Conservation (phyloP, 30 jellyfish, hydroid and myxozoan species). For the Sanderia malayensis region DNA sequence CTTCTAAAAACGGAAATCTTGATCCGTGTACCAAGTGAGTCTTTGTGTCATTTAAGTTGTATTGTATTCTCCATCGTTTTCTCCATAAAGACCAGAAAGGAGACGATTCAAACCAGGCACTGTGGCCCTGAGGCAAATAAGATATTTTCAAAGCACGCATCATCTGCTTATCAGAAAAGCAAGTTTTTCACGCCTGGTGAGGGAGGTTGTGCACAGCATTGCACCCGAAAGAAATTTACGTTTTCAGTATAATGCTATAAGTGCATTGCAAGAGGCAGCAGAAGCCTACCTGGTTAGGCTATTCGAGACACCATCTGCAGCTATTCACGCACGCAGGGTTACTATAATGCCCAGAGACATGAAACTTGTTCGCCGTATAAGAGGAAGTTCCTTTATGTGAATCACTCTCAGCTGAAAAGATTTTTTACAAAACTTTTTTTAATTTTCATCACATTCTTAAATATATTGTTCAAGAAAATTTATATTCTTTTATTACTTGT, state of each 20-base stretch:
- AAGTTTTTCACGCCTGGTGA: conserved; percentile 37
- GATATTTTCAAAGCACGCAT: conserved; percentile 40
- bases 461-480: too few relatives aligned
- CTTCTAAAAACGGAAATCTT: too few relatives aligned
- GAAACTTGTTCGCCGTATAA: conserved; percentile 32
- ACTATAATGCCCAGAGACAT: conserved; percentile 60
- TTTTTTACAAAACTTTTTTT: too few relatives aligned
- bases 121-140: conserved; percentile 39
- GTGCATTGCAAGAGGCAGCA: conserved; percentile 64
- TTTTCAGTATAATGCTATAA: conserved; percentile 31
- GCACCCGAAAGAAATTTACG: conserved; percentile 22
- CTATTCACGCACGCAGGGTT: conserved; percentile 61
- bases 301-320: conserved; percentile 31
- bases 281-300: conserved; percentile 55
- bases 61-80: too few relatives aligned
- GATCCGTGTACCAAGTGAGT: too few relatives aligned
- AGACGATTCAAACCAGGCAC: conserved; percentile 39
- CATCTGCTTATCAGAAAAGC: conserved; percentile 34
- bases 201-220: conserved; percentile 8
- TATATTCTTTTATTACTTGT: too few relatives aligned
- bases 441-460: too few relatives aligned
- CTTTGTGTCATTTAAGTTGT: too few relatives aligned
- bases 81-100: background rate
- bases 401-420: too few relatives aligned
- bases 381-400: background rate